Conservation (phyloP, 2,888 invertebrate genomes). For the Eristalis tenax region DNA sequence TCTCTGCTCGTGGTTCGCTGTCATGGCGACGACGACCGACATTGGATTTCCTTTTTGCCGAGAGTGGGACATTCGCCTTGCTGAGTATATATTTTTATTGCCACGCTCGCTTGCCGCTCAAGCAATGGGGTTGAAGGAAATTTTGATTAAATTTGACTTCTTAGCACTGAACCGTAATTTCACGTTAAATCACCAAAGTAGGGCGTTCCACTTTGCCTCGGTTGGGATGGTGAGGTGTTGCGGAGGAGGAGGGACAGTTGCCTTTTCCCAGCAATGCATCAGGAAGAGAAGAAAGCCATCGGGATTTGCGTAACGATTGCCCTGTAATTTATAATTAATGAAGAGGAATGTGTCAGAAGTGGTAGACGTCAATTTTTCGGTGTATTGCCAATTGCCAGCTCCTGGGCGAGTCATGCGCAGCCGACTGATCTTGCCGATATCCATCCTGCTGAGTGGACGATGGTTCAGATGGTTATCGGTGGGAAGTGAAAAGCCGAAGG, state of each 20-base stretch:
- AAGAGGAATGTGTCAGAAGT: background rate
- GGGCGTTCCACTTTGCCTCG: background rate
- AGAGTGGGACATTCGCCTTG: background rate
- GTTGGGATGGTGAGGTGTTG: no score
- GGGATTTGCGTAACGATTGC: background rate
- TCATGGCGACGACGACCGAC: slow-evolving; percentile 5
- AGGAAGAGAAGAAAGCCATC: background rate
- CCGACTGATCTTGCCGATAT: background rate
- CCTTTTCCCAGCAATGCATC: background rate
- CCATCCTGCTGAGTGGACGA: background rate
- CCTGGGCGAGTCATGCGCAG: background rate
- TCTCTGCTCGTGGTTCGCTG: background rate
- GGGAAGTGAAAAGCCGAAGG: background rate
- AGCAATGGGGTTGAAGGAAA: slow-evolving; percentile 7
- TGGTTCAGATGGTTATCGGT: background rate
- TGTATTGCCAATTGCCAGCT: background rate
- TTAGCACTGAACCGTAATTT: slow-evolving; percentile 35
- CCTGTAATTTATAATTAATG: background rate
- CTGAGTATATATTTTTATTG: slow-evolving; percentile 31
- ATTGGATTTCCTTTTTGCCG: slow-evolving; percentile 13
- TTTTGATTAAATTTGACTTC: slow-evolving; percentile 55
- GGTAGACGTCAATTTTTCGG: background rate
- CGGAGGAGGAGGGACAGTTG: no score
- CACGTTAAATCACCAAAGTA: slow-evolving; percentile 18
- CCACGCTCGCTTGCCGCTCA: background rate